These are phyloP conservation scores for Laodelphax striatellus DNA, from an alignment of 1,140 invertebrate species.

Conservation along the genomic window DNA sequence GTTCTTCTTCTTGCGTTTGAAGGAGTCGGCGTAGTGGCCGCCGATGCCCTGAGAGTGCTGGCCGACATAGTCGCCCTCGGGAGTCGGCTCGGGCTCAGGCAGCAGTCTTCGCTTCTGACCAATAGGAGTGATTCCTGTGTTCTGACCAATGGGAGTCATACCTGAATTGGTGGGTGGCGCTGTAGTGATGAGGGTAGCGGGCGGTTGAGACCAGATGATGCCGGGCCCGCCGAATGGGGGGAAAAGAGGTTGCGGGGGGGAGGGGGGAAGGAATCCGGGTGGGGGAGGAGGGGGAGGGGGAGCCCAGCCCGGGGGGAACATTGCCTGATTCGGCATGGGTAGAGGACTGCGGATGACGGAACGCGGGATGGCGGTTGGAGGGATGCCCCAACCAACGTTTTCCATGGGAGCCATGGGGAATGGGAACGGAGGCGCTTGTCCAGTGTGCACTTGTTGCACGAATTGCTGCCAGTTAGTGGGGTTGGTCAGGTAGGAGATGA, in stretches of 20 bases:
- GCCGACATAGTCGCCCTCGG: slow-evolving; percentile 40
- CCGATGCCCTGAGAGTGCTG: slow-evolving; percentile 44
- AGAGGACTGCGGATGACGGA: slow-evolving; percentile 18
- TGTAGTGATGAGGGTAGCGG: slow-evolving; percentile 2
- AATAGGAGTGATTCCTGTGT: slow-evolving; percentile 26
- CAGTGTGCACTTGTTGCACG: slow-evolving; percentile 20
- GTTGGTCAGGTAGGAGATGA: slow-evolving; percentile 29
- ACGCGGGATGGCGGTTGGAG: slow-evolving; percentile 12
- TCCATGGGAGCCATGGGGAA: slow-evolving; percentile 16
- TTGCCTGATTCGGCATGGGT: slow-evolving; percentile 13
- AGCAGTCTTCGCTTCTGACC: slow-evolving; percentile 40
- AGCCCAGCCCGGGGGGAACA: slow-evolving; percentile 4
- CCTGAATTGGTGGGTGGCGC: slow-evolving; percentile 13
- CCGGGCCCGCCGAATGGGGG: slow-evolving; percentile 15
- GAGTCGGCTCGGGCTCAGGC: slow-evolving; percentile 39
- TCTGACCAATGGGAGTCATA: slow-evolving; percentile 32
- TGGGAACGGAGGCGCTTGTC: slow-evolving; percentile 15
- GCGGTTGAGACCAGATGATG: slow-evolving; percentile 14
- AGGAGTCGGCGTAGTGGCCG: slow-evolving; percentile 44
- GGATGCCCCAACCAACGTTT: slow-evolving; percentile 12
- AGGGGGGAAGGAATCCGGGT: not conserved
- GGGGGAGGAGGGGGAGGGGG: slow-evolving; percentile 1
- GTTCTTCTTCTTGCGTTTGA: slow-evolving; percentile 36
- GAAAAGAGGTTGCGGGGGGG: slow-evolving; percentile 14
- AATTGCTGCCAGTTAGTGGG: slow-evolving; percentile 29